Evolutionary conservation across 1,140 invertebrate species (phyloP), one percentile per base, ranked within the genome.

Genomic region (Camponotus floridanus): DNA sequence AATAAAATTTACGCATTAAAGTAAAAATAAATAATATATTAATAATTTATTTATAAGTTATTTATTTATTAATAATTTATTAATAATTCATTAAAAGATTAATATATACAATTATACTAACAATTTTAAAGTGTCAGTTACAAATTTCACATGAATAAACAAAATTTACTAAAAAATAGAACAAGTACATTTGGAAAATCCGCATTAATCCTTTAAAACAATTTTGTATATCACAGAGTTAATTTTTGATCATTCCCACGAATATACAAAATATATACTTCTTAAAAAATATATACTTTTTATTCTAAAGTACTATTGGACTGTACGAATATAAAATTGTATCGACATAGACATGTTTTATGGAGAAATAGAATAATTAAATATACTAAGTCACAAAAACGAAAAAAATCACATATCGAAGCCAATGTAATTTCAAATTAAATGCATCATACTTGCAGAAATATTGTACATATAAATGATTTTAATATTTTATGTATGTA

Each of bases 231-330:
- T 26, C 1, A 26, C 42, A 13, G 6, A n/a, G 55, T 39, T 9
- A 64, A 36, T 33, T 36, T 61, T 36, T 64, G 26, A 64, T 42
- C 42, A 62, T 55, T 45, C n/a, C n/a, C 18, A 48, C 21, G 18
- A 48, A 36, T 64, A 48, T n/a, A 18, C 6, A 45, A n/a, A 7
- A 76, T 42, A 18, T 3, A 48, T 39, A 45, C n/a, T n/a, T n/a
- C n/a, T n/a, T n/a, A n/a, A 11, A 80, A 80, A 80, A 80, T 80
- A 70, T 59, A 13, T 18, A 26, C 26, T 78, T 65, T n/a, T 81
- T 11, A 70, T 26, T 42, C 6, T 42, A 5, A 80, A 39, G 31
- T 15, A 15, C n/a, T 15, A 5, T 15, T 11, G 21, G 42, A 45
- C 11, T 70, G 7, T 13, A 51, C 26, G 1, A 36, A 57, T 6